Base-by-base conservation (phyloP, 1,140 invertebrate genomes). In the Parasteatoda tepidariorum region DNA sequence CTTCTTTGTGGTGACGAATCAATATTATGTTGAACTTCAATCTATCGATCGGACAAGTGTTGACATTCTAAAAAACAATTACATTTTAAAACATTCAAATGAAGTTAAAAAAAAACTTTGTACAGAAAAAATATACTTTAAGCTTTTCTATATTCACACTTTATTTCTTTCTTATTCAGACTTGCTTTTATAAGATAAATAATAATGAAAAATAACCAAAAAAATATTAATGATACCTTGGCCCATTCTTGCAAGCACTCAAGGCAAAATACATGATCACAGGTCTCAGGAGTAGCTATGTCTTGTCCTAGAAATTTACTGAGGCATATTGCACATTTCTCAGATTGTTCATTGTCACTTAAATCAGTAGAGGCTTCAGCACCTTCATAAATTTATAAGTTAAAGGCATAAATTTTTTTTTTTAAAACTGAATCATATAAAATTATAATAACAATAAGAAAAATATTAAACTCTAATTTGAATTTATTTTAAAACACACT, bases 1-100 rank as follows among this genome's bases (percentile, higher is more conserved):
- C 94, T 79, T 93, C 92, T 3, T 92, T 88, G 85, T 92, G 91
- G 70, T 92, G 90, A 85, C 92, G 91, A 26, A 97, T 95, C 64
- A 95, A 89, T 67, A 98, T 96, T 15, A 92, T 88, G 57, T 92
- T 91, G 88, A 97, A 98, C n/a, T 91, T 91, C 85, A 94, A 92
- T 41, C 97, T 91, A 90, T 99, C 97, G 7, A 98, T 94, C 0
- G 97, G 97, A 89, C 97, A 98, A n/a, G 96, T 98, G 86, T 97
- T 96, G 6, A 97, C 93, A 90, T 96, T 97, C 92, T 93, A 87
- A 34, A 22, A 38, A 41, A 41, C 5, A 41, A 13, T 41, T 41
- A 13, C 38, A 41, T 41, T 41, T 6, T 41, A 41, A 41, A 41
- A 48, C 18, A 48, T 48, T 48, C 18, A 18, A 48, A 48, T 48